Conservation (phyloP, 2,113 vertebrate genomes). For the cattle (Bos taurus) region DNA sequence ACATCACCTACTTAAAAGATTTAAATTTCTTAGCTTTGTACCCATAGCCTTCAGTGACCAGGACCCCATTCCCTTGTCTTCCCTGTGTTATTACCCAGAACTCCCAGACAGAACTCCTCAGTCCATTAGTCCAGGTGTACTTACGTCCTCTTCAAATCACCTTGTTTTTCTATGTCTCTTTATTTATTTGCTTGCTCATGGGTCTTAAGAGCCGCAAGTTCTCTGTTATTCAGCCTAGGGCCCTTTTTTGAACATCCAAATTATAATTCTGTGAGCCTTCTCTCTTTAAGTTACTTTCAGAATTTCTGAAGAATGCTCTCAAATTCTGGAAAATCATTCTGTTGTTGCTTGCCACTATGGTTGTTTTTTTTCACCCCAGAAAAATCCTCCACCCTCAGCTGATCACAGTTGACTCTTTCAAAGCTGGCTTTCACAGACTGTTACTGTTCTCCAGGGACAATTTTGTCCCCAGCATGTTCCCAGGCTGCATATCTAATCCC, state of each 20-base stretch:
- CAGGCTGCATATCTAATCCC: neutral
- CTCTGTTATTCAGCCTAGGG: neutral
- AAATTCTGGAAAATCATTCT: neutral
- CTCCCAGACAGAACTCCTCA: neutral
- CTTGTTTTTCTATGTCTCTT: neutral
- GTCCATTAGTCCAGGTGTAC: neutral
- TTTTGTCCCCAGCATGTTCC: neutral
- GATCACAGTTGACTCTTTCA: neutral
- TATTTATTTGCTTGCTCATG: neutral
- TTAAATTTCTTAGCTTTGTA: neutral
- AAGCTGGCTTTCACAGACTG: neutral
- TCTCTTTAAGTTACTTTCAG: neutral
- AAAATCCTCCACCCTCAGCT: neutral
- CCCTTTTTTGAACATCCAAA: neutral
- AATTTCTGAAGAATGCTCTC: conserved; percentile 24
- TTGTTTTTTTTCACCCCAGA: neutral
- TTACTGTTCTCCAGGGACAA: neutral
- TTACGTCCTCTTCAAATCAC: neutral
- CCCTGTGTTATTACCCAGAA: neutral
- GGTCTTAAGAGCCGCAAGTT: neutral
- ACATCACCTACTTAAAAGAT: neutral
- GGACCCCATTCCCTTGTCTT: neutral
- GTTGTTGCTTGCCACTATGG: neutral
- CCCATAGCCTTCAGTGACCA: neutral
- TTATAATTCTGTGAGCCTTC: neutral